Base-by-base conservation (phyloP, 2,888 invertebrate genomes). In the Periphyllus acericola region DNA sequence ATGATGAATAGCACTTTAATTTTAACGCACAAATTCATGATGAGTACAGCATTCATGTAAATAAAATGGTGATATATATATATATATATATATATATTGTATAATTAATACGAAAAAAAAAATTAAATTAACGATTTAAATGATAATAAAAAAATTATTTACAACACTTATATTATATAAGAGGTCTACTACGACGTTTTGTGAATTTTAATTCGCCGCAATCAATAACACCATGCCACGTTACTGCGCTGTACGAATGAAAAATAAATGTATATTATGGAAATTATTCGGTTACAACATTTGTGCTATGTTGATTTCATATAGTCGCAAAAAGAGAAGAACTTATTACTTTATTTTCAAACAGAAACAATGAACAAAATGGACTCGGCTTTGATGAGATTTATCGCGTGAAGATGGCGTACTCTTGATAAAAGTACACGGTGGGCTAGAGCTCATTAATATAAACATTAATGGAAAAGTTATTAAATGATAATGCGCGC, bases 391-490 rank as follows among this genome's bases (percentile, higher is more conserved):
- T 25, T 81, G 71, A 82, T 82, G 46, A 32, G 32, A 71, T 82
- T 82, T 25, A 25, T 60, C 29, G 29, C 40, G 68, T 66, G 46
- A 19, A 68, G 82, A 82, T 82, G 17, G 82, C n/a, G 71, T n/a
- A n/a, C 34, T 25, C 66, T 40, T 46, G 75, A 83, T 74, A 74
- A 85, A 34, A 32, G 21, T 46, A 21, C 4, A n/a, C 9, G 11
- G 21, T 21, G 25, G 25, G 75, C 19, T 60, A 29, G 66, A 52
- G 34, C 68, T 85, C 84, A 78, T 85, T 85, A 84, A 75, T 74
- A 55, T 55, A 83, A 74, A 74, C 83, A 83, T 83, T 83, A 83
- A 76, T 52, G 52, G 32, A 84, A 85, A 85, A 32, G 52, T 46
- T 85, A 78, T 85, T 34, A 85, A 78, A 76, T 34, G 68, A 68